A percentile compares a stretch with the other conserved stretches of the same genome.
Conservation (phyloP, 2,888 invertebrate species). For the Malachius bipustulatus region DNA sequence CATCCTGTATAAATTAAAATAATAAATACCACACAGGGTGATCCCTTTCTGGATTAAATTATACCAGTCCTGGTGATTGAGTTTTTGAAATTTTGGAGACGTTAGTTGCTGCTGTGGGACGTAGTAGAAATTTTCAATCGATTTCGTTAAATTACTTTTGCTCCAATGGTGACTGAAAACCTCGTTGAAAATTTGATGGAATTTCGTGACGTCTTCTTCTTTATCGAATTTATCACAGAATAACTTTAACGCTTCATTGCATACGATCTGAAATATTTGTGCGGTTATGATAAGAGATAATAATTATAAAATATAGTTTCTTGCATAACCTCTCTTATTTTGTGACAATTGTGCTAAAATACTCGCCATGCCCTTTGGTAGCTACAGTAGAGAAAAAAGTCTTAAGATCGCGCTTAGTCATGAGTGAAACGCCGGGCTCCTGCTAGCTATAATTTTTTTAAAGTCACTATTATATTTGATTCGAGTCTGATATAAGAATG, state of each 20-base stretch:
- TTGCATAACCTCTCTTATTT: too few species aligned
- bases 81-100: slow-evolving; percentile 22
- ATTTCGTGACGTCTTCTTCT: slow-evolving; percentile 51
- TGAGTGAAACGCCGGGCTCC: too few species aligned
- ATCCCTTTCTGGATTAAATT: slow-evolving; percentile 50
- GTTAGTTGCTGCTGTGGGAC: slow-evolving; percentile 27
- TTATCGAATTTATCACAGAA: slow-evolving; percentile 64
- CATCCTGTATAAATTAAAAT: too few species aligned
- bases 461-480: too few species aligned
- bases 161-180: too few species aligned
- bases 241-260: slow-evolving; percentile 61
- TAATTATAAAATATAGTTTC: too few species aligned
- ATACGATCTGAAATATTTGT: slow-evolving; percentile 44
- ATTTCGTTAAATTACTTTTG: slow-evolving; percentile 21
- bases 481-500: too few species aligned
- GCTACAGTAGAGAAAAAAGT: too few species aligned
- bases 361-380: too few species aligned
- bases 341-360: too few species aligned
- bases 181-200: slow-evolving; percentile 52
- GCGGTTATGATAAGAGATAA: slow-evolving; percentile 8
- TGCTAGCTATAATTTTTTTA: too few species aligned
- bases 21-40: slow-evolving; percentile 54
- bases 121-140: slow-evolving; percentile 23
- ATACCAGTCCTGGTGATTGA: slow-evolving; percentile 48
- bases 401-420: too few species aligned